Base-by-base conservation (phyloP, 2,888 invertebrate genomes). In the Eupeodes latifasciatus region DNA sequence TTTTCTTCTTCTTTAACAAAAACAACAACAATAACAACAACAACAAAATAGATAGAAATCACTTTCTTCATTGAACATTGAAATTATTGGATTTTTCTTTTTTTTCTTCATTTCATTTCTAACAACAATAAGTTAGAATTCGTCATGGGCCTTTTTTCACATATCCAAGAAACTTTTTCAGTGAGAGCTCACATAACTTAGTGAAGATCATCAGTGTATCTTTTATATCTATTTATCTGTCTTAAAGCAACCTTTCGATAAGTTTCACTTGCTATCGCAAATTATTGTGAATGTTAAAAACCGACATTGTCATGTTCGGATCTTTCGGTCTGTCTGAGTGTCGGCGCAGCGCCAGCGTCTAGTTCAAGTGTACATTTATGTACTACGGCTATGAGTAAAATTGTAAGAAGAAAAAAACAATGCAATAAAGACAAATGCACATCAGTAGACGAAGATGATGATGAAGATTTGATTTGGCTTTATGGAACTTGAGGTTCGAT, bases 1-100 rank as follows among this genome's bases (percentile, higher is more conserved):
- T 67, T 34, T 67, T 67, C 67, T 67, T 67, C 67, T 36, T 51
- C n/a, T 51, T 51, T 67, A 14, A 16, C n/a, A n/a, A 53, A n/a
- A 53, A n/a, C n/a, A 51, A 61, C 19, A 44, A 64, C 2, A 19
- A 47, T 3, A 27, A 27, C 44, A 66, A 47, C 12, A 53, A 14
- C n/a, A 16, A 67, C 0, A 40, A 19, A 71, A 47, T 57, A 55
- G 36, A 84, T 80, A 83, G 80, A 87, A 87, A 84, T 86, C 84
- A 87, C 87, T 87, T 87, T 87, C 87, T 84, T 87, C 87, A 84
- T 84, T 81, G 87, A 87, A 77, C 77, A 87, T 81, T 53, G 84
- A 77, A 71, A 61, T 84, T 74, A 81, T 84, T 87, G 83, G 84
- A 84, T 77, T 87, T 87, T 87, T 81, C 80, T 76, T 71, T 85